Evolutionary conservation across 2,888 invertebrate species (phyloP).

Genomic region (Amphipyra berbera): DNA sequence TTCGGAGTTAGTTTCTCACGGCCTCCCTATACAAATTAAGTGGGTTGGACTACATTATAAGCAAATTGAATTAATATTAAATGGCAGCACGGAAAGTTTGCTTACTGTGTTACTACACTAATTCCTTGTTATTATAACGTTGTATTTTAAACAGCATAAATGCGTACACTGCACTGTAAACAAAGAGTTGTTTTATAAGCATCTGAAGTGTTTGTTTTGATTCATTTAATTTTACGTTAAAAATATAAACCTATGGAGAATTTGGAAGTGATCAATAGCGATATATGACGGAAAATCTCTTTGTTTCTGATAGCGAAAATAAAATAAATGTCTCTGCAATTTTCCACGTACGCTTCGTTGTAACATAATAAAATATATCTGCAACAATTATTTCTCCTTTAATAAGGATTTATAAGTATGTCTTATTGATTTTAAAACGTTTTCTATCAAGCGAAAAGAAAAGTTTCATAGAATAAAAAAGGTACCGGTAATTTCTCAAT

Average conservation of each 20-base stretch:
- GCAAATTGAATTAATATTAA: slow-evolving; percentile 43
- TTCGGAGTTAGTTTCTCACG: slow-evolving; percentile 53
- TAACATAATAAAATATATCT: too few species aligned
- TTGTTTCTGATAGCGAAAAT: neutral
- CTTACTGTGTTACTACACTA: slow-evolving; percentile 1
- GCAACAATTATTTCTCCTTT: too few species aligned
- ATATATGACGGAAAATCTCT: neutral
- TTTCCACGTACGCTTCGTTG: neutral
- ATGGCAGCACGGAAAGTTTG: slow-evolving; percentile 25
- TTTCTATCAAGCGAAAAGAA: neutral
- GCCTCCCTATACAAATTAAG: slow-evolving; percentile 31
- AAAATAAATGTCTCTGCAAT: neutral
- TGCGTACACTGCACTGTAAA: too few species aligned
- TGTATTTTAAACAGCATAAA: neutral
- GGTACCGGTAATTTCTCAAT: neutral
- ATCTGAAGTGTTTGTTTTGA: too few species aligned
- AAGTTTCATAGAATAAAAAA: neutral
- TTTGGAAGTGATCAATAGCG: neutral
- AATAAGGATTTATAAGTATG: too few species aligned
- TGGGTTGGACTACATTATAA: slow-evolving; percentile 39
- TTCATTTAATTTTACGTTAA: too few species aligned
- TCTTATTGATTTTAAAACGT: too few species aligned
- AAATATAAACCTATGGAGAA: too few species aligned
- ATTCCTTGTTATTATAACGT: neutral
- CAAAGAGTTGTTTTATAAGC: too few species aligned